Conservation (phyloP, 2,113 vertebrate genomes). For the Acrocephalus arundinaceus region DNA sequence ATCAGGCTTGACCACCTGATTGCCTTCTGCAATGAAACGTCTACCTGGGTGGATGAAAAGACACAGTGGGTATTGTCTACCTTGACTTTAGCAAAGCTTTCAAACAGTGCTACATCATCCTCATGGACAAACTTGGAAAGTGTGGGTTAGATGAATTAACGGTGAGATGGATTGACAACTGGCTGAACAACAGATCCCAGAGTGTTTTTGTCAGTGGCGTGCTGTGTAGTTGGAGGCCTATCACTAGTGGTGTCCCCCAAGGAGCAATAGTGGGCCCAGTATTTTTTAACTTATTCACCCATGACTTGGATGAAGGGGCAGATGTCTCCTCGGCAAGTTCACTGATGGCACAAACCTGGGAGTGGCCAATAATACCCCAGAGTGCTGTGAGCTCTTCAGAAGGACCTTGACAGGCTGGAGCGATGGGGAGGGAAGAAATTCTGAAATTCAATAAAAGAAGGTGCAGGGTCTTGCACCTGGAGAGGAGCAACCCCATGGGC, state of each 20-base stretch:
- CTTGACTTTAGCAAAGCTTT: background rate
- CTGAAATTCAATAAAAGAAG: background rate
- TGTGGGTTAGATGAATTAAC: background rate
- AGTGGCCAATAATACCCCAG: background rate
- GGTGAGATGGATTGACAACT: background rate
- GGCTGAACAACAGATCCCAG: background rate
- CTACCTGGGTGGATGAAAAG: background rate
- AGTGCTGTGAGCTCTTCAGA: background rate
- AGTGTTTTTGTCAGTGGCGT: background rate
- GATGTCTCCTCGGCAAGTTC: background rate
- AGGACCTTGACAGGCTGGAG: background rate
- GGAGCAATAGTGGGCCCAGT: too few species aligned
- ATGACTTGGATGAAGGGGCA: background rate
- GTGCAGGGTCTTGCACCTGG: background rate
- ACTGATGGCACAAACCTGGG: background rate
- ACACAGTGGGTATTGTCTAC: background rate
- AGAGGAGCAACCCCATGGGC: background rate
- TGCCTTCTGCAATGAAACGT: background rate
- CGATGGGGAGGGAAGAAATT: background rate
- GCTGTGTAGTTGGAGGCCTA: background rate
- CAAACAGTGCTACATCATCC: too few species aligned
- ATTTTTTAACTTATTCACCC: background rate
- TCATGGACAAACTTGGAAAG: background rate
- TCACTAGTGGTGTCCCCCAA: background rate
- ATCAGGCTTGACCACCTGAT: background rate